Conservation (phyloP, 2,888 invertebrate genomes). For the Diadromus collaris region DNA sequence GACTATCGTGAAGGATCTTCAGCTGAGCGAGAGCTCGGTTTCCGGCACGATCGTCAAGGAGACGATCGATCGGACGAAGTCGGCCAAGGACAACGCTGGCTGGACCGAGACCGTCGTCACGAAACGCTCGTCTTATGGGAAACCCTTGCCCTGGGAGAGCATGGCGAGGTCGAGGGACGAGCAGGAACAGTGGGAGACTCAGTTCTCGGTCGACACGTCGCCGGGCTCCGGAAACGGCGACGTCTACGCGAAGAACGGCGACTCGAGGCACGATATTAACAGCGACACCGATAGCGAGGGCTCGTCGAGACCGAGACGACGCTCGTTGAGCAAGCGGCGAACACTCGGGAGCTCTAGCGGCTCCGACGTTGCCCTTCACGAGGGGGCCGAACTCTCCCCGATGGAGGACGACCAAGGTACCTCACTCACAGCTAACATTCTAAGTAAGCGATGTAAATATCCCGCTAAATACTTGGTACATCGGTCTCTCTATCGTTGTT, state of each 20-base stretch:
- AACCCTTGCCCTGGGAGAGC: conserved; percentile 70
- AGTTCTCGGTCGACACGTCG: conserved; percentile 75
- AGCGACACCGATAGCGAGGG: conserved; percentile 79
- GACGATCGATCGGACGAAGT: conserved; percentile 56
- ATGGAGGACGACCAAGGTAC: conserved; percentile 85
- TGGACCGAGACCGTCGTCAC: conserved; percentile 62
- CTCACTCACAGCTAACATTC: conserved; percentile 79
- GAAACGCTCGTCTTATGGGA: conserved; percentile 64
- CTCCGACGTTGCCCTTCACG: conserved; percentile 85
- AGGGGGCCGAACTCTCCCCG: conserved; percentile 84
- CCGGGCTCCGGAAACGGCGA: conserved; percentile 77
- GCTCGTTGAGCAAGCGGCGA: conserved; percentile 78
- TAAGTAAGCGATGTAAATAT: conserved; percentile 80
- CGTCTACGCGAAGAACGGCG: conserved; percentile 72
- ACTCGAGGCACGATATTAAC: conserved; percentile 74
- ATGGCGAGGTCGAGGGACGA: conserved; percentile 63
- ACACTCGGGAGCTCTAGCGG: conserved; percentile 84
- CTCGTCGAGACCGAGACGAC: conserved; percentile 74
- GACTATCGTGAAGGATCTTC: conserved; percentile 55
- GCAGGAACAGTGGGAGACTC: conserved; percentile 75
- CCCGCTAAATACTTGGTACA: conserved; percentile 71
- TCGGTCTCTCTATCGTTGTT: conserved; percentile 32
- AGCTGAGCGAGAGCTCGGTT: conserved; percentile 47
- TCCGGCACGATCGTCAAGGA: conserved; percentile 60
- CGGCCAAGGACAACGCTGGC: conserved; percentile 43